phyloP scores from a whole-genome alignment of 2,113 vertebrate genomes.

The Oxyruncus cristatus region DNA sequence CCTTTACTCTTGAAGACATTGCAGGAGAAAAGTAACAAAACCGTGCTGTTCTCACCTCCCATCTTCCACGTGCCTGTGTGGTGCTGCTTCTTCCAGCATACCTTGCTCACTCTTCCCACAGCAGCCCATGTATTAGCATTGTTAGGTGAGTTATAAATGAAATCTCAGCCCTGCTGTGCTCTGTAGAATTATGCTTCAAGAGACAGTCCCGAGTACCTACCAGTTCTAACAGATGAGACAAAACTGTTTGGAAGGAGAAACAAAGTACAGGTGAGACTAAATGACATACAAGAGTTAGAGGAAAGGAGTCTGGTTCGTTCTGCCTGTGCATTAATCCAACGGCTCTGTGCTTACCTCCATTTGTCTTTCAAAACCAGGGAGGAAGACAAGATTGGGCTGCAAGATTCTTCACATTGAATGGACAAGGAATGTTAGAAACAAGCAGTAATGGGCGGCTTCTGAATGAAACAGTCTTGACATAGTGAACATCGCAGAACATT shows the following conservation, averaged over 20 bases:
- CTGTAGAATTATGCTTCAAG: not conserved
- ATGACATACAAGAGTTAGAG: not conserved
- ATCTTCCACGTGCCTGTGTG: not conserved
- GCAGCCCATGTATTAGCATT: not conserved
- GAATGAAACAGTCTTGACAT: slow-evolving; percentile 12
- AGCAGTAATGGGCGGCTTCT: slow-evolving; percentile 1
- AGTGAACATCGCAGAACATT: not conserved
- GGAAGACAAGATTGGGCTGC: not conserved
- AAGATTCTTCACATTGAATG: not conserved
- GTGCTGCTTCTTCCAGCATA: fast-evolving
- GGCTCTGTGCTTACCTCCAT: not conserved
- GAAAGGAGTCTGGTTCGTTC: not conserved
- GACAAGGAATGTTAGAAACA: slow-evolving; percentile 6
- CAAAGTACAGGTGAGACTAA: not conserved
- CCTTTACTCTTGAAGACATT: not conserved
- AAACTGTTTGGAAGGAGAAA: not conserved
- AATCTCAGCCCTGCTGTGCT: not conserved
- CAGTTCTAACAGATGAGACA: not conserved
- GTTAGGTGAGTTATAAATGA: not conserved
- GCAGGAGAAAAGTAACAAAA: not conserved
- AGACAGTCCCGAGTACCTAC: not conserved
- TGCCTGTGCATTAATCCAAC: not conserved
- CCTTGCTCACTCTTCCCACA: not conserved
- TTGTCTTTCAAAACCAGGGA: not conserved
- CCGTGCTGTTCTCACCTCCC: not conserved